These are phyloP conservation scores for Drosophila lacicola DNA, from an alignment of 2,888 invertebrate species.

Conservation along the genomic window DNA sequence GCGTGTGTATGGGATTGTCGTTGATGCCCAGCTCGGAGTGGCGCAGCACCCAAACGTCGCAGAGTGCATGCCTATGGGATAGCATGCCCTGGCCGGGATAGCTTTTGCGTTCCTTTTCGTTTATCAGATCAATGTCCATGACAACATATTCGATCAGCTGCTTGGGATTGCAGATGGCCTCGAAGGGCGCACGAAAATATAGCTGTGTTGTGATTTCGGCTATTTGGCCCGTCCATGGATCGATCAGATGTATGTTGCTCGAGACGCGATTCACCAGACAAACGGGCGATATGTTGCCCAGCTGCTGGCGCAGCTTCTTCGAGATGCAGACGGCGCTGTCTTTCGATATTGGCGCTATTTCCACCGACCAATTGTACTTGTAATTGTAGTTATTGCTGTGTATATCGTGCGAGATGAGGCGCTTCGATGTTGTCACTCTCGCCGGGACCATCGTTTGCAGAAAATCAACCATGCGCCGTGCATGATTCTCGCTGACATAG, in stretches of 20 bases:
- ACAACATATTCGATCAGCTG: conserved; percentile 96
- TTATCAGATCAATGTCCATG: conserved; percentile 93
- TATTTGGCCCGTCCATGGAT: conserved; percentile 95
- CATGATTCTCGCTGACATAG: conserved; percentile 94
- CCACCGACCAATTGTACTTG: conserved; percentile 97
- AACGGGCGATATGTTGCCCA: conserved; percentile 95
- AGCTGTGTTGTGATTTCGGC: conserved; percentile 92
- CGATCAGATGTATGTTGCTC: conserved; percentile 95
- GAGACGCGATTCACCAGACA: conserved; percentile 96
- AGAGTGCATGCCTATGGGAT: conserved; percentile 94
- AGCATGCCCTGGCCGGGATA: conserved; percentile 96
- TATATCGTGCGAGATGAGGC: conserved; percentile 98
- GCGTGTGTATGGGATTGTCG: conserved; percentile 92
- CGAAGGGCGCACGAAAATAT: conserved; percentile 95
- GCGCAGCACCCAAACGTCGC: conserved; percentile 97
- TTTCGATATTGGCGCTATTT: conserved; percentile 98
- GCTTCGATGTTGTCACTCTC: conserved; percentile 95
- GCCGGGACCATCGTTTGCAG: conserved; percentile 94
- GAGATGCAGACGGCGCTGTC: conserved; percentile 96
- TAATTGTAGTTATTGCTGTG: conserved; percentile 98
- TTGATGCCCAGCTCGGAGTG: conserved; percentile 93
- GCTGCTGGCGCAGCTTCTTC: conserved; percentile 92
- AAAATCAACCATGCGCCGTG: conserved; percentile 98
- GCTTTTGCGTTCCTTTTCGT: conserved; percentile 88
- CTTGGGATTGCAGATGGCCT: conserved; percentile 94